phyloP scores from a whole-genome alignment of 2,113 vertebrate species.

The Eurystomus gularis region DNA sequence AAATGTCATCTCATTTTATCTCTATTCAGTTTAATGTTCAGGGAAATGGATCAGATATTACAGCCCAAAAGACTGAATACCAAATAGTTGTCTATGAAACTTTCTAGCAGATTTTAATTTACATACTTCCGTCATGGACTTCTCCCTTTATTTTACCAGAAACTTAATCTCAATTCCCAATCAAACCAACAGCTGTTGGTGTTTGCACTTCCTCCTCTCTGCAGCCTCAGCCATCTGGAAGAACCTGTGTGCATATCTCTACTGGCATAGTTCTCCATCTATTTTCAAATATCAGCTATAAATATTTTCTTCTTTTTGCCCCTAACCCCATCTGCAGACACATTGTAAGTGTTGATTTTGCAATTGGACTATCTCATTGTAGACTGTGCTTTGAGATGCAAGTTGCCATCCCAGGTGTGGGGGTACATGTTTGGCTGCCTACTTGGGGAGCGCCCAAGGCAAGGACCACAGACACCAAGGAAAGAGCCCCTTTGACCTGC shows the following conservation, averaged over 20 bases:
- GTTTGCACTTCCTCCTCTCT: background rate
- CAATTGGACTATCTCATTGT: background rate
- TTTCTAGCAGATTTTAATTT: background rate
- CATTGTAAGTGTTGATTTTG: background rate
- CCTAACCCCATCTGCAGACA: background rate
- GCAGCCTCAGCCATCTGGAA: background rate
- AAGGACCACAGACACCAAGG: background rate
- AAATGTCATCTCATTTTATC: background rate
- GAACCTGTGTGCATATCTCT: background rate
- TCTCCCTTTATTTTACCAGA: background rate
- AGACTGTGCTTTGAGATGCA: background rate
- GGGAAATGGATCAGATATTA: background rate
- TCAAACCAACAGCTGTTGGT: background rate
- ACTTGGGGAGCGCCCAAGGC: background rate
- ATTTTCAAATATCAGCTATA: background rate
- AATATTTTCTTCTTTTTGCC: background rate
- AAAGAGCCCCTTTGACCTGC: too few relatives aligned
- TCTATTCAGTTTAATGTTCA: background rate
- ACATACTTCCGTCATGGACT: background rate
- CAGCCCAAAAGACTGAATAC: background rate
- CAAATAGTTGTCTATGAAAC: background rate
- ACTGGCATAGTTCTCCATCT: background rate
- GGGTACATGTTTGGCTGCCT: background rate
- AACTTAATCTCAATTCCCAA: background rate
- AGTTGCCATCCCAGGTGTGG: accelerated